Evolutionary conservation across 1,140 invertebrate species (phyloP).

Genomic region (Acyrthosiphon pisum): DNA sequence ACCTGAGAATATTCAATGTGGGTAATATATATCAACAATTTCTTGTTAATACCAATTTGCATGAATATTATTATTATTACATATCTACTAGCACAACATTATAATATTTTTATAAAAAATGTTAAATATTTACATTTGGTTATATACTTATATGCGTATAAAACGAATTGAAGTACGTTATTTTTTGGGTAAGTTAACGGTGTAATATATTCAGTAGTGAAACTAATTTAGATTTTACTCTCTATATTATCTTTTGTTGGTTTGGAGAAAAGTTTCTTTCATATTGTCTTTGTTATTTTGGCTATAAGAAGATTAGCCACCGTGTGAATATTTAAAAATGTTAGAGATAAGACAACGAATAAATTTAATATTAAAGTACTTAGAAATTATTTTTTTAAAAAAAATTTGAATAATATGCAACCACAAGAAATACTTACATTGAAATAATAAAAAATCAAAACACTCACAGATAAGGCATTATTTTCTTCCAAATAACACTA

Average conservation of each 20-base stretch:
- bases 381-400: neutral
- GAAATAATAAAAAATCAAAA: neutral
- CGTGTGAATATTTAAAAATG: conserved; percentile 47
- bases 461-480: neutral
- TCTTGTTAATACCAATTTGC: neutral
- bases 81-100: neutral
- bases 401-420: neutral
- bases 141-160: neutral
- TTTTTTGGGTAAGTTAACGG: neutral
- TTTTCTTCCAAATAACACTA: neutral
- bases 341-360: neutral
- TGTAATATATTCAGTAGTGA: neutral
- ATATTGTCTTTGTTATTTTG: conserved; percentile 40
- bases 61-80: neutral
- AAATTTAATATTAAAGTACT: neutral
- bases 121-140: neutral
- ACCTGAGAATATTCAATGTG: too few species aligned
- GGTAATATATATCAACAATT: too few species aligned
- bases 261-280: conserved; percentile 33
- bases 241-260: conserved; percentile 18
- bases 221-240: conserved; percentile 40
- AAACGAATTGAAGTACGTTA: neutral
- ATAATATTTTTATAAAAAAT: neutral
- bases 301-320: conserved; percentile 29
- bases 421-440: neutral